phyloP scores from a whole-genome alignment of 2,797 vertebrate species.

The Ispidina picta region DNA sequence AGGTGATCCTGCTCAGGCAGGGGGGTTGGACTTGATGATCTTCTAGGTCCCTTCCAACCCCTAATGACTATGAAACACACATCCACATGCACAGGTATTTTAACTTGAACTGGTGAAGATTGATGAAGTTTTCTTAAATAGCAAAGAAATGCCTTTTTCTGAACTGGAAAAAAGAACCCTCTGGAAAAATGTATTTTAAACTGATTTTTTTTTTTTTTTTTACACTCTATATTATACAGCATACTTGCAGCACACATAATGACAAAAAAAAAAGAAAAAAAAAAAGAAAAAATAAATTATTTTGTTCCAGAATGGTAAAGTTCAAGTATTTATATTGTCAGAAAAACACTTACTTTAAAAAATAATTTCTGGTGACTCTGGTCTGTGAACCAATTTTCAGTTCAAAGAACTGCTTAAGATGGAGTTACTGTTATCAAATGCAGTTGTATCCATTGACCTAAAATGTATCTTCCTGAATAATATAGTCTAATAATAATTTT shows the following conservation, averaged over 20 bases:
- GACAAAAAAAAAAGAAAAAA: not conserved
- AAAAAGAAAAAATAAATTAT: fast-evolving
- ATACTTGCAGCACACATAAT: not conserved
- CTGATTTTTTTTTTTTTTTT: not conserved
- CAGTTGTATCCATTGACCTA: not conserved
- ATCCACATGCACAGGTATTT: not conserved
- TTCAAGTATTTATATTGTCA: not conserved
- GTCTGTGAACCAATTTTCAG: not conserved
- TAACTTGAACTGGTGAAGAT: not conserved
- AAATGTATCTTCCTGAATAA: not conserved
- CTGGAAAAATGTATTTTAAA: not conserved
- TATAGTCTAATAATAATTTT: not conserved
- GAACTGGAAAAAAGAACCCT: not conserved
- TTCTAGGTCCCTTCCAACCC: too few species aligned
- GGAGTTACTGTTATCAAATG: not conserved
- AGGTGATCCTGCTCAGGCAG: too few species aligned
- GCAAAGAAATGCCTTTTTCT: not conserved
- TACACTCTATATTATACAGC: not conserved
- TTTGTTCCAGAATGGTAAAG: not conserved
- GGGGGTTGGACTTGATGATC: too few species aligned
- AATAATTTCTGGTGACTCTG: not conserved
- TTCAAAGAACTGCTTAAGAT: not conserved
- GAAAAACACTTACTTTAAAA: not conserved
- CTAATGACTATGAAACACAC: too few species aligned
- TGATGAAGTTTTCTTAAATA: not conserved